Evolutionary conservation across 2,113 vertebrate genomes (phyloP), one percentile per base, ranked within the genome.

Genomic region (Nothocercus julius): DNA sequence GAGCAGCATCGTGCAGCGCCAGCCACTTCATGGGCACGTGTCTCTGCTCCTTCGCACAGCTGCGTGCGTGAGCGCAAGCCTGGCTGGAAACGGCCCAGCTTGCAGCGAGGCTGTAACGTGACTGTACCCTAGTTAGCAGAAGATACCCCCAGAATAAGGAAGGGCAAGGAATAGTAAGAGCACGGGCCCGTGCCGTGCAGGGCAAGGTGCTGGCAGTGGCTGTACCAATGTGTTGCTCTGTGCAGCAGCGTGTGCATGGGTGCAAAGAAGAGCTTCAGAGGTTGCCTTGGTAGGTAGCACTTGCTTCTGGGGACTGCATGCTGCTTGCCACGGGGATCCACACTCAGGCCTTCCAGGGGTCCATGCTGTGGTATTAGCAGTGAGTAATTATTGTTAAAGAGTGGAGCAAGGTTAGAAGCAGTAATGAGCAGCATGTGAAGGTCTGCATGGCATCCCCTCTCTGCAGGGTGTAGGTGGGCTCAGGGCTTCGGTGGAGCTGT

Each of bases 121-220:
- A 12, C 53, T 61, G 42, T 12, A 6, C 51, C 28, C 47, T 80
- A 18, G 22, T 11, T 15, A 24, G 59, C 28, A 49, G 34, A 75
- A 59, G 28, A 25, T 34, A 54, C 4, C 16, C 40, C 12, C 82
- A 13, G 27, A 56, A 75, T 27, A 21, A 10, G 72, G 20, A 74
- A 34, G 75, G 14, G 2, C 11, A 27, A 24, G 28, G 53, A 21
- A 36, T 4, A 3, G 45, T 54, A 72, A 16, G 42, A 40, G 42
- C 1, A 0, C 5, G 30, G 27, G 6, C n/a, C 21, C 8, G 28
- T 27, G 51, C 12, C 7, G 25, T 45, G 54, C 69, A 78, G 90
- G 93, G 80, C 95, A 97, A 96, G 91, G 96, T 94, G 67, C 42
- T 92, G 74, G 47, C 95, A 97, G 96, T 97, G 95, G 96, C 97